Evolutionary conservation across 2,888 invertebrate species (phyloP).

Genomic region (Trichogramma dendrolimi): DNA sequence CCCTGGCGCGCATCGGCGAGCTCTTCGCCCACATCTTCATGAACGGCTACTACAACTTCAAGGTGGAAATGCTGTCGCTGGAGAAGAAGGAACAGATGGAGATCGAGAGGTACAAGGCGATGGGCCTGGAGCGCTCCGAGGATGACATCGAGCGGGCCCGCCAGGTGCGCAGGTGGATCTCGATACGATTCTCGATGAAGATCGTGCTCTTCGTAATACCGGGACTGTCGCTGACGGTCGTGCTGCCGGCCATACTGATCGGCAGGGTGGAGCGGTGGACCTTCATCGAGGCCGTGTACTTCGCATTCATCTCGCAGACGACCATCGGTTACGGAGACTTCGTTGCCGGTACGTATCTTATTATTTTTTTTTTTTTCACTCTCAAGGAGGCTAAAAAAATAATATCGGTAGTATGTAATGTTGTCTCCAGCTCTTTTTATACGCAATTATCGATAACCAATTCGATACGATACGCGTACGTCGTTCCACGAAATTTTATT

Average conservation of each 20-base stretch:
- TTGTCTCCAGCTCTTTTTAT: too few relatives aligned
- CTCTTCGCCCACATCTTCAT: conserved; percentile 71
- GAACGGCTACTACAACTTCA: conserved; percentile 76
- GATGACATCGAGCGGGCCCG: too few relatives aligned
- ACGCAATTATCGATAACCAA: too few relatives aligned
- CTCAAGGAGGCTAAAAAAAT: too few relatives aligned
- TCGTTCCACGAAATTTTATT: too few relatives aligned
- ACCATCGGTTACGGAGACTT: conserved; percentile 92
- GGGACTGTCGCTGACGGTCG: conserved; percentile 80
- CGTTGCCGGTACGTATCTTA: conserved; percentile 69
- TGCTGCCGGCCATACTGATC: conserved; percentile 80
- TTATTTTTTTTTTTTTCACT: too few relatives aligned
- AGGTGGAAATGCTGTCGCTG: conserved; percentile 56
- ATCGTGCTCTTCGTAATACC: conserved; percentile 83
- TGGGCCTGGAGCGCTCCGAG: not conserved
- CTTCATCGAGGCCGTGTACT: conserved; percentile 79
- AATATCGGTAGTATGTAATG: too few relatives aligned
- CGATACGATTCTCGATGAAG: conserved; percentile 58
- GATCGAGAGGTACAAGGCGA: conserved; percentile 56
- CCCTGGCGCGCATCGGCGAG: conserved; percentile 66
- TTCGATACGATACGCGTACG: too few relatives aligned
- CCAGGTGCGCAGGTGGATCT: conserved; percentile 53
- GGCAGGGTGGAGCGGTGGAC: conserved; percentile 82
- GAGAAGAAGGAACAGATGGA: conserved; percentile 39
- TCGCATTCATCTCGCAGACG: conserved; percentile 80